Evolutionary conservation across 2,888 invertebrate species (phyloP), one percentile per base, ranked within the genome.

Genomic region (Lasioglossum zephyrum): DNA sequence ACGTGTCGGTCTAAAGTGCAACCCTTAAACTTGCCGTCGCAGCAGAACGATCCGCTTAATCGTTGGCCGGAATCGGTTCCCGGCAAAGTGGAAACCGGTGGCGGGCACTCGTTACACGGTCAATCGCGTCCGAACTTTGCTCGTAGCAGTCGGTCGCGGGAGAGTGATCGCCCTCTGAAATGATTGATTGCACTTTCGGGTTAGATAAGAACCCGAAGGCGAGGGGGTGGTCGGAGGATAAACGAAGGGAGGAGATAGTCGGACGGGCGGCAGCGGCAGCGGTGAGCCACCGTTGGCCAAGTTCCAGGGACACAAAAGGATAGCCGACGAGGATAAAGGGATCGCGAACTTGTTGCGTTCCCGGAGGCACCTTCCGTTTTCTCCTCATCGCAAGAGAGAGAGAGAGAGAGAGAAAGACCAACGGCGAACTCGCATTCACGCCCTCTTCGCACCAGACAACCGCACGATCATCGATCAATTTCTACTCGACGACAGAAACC

Each of bases 301-400:
- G 85, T 89, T 93, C 92, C 93, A 93, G 86, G 85, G 88, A 84
- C 88, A 92, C 91, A 89, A 92, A 92, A 88, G 89, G 87, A 86
- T 87, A 87, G 78, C 72, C 81, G 77, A 66, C 9, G 76, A 82
- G 83, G 85, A 83, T 84, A 85, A 90, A 82, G 82, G 77, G 81
- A 75, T 70, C 80, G 82, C 74, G 77, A 84, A 93, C 92, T 92
- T 93, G 93, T 92, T 92, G 92, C 92, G 86, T 92, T 92, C 86
- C 88, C 89, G 80, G 77, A 78, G 87, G 84, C 87, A 77, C 74
- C 81, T 84, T 84, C 81, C 72, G 72, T 81, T 81, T 72, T 72
- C 88, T 83, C 84, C 73, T 86, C 79, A 41, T 75, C 49, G 78
- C 57, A 18, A 39, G 78, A 22, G 53, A 8, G 22, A 16, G 49